Conservation (phyloP, 2,113 vertebrate genomes). For the Hemibagrus wyckioides region DNA sequence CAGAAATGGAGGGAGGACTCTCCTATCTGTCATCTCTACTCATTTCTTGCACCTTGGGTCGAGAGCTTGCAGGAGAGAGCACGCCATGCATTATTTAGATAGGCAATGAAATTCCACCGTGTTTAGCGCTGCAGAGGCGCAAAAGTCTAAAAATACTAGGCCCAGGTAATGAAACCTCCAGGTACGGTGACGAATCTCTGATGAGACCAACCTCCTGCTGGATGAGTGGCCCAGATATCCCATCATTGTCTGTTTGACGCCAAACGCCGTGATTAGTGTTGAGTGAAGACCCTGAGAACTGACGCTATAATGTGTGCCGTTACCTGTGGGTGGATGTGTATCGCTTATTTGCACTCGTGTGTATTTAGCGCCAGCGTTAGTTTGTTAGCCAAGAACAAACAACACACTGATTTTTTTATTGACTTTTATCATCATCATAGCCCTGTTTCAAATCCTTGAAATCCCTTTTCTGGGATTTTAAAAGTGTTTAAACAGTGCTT, state of each 20-base stretch:
- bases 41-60: conserved; percentile 66
- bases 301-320: neutral
- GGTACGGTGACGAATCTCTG: conserved; percentile 53
- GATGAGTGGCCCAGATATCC: conserved; percentile 64
- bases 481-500: neutral
- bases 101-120: conserved; percentile 69
- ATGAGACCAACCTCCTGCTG: conserved; percentile 41
- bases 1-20: conserved; percentile 41
- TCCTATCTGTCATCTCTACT: conserved; percentile 65
- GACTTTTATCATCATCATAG: neutral
- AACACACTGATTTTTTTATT: too few relatives aligned
- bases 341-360: neutral
- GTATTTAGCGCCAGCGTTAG: neutral
- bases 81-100: conserved; percentile 76
- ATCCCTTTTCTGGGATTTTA: neutral
- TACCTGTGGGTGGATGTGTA: neutral
- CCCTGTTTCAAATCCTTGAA: neutral
- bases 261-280: conserved; percentile 63
- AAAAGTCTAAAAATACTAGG: conserved; percentile 71
- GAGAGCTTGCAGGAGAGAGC: conserved; percentile 59
- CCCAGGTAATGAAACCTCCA: conserved; percentile 66
- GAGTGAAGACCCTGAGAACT: conserved; percentile 57
- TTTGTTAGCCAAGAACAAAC: neutral
- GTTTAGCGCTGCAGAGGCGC: conserved; percentile 59
- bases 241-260: conserved; percentile 55